phyloP scores from a whole-genome alignment of 2,888 invertebrate genomes.

The Epinotia nisella region DNA sequence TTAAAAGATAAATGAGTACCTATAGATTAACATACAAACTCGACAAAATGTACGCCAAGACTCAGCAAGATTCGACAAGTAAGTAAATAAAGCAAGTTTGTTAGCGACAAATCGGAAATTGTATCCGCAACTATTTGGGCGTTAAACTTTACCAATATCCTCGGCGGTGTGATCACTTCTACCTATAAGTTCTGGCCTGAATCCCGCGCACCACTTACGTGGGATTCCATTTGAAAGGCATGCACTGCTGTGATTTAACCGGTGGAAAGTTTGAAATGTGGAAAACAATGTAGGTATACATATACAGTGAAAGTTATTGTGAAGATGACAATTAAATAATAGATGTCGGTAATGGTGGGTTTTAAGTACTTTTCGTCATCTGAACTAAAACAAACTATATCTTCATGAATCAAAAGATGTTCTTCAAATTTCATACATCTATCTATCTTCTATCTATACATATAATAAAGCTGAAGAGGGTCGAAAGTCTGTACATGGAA shows the following conservation, averaged over 20 bases:
- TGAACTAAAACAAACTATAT: too few relatives aligned
- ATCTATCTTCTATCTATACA: too few relatives aligned
- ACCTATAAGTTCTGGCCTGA: slow-evolving; percentile 36
- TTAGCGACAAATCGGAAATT: slow-evolving; percentile 57
- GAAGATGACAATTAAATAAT: too few relatives aligned
- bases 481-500: too few relatives aligned
- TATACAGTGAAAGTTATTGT: too few relatives aligned
- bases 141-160: slow-evolving; percentile 58
- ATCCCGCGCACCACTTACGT: slow-evolving; percentile 5
- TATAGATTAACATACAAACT: slow-evolving; percentile 1
- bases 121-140: slow-evolving; percentile 56
- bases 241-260: slow-evolving; percentile 26
- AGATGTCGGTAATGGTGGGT: too few relatives aligned
- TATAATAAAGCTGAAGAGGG: too few relatives aligned
- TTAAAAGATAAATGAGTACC: neutral
- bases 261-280: neutral
- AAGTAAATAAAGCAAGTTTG: slow-evolving; percentile 55
- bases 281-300: neutral
- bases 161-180: slow-evolving; percentile 42
- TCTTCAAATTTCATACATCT: too few relatives aligned
- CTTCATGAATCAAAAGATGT: too few relatives aligned
- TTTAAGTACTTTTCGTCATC: too few relatives aligned
- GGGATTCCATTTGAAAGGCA: slow-evolving; percentile 30
- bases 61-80: slow-evolving; percentile 38
- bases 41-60: neutral